Evolutionary conservation across 2,113 vertebrate species (phyloP).

Genomic region (Embiotoca jacksoni): DNA sequence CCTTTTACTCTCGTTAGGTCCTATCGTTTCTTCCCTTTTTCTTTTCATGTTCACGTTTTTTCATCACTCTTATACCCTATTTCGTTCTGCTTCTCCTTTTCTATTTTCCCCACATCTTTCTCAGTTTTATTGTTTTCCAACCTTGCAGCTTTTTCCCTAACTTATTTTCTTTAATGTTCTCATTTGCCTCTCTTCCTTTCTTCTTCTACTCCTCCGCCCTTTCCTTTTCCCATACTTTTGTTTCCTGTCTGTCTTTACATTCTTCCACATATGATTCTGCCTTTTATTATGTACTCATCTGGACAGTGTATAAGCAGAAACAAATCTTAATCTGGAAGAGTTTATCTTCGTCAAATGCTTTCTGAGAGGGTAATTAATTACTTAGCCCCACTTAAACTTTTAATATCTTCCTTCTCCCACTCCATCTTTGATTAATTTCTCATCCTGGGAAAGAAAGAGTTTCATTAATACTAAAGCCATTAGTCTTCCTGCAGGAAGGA

Average conservation of each 20-base stretch:
- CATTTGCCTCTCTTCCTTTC: not conserved
- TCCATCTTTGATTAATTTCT: slow-evolving; percentile 85
- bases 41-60: not conserved
- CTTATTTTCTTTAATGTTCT: not conserved
- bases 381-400: slow-evolving; percentile 83
- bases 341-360: slow-evolving; percentile 78
- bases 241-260: not conserved
- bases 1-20: not conserved
- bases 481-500: slow-evolving; percentile 80
- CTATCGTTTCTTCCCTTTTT: not conserved
- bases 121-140: not conserved
- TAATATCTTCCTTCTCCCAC: slow-evolving; percentile 83
- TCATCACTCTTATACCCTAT: not conserved
- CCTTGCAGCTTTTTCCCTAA: not conserved
- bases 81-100: not conserved
- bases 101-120: not conserved
- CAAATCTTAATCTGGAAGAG: slow-evolving; percentile 63
- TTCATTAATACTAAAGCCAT: slow-evolving; percentile 86
- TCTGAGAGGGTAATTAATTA: slow-evolving; percentile 76
- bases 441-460: slow-evolving; percentile 78
- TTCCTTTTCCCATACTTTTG: not conserved
- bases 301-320: slow-evolving; percentile 61
- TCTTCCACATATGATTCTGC: not conserved
- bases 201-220: not conserved
- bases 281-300: slow-evolving; percentile 18